Evolutionary conservation across 2,888 invertebrate genomes (phyloP).

Genomic region (Bellardia bayeri): DNA sequence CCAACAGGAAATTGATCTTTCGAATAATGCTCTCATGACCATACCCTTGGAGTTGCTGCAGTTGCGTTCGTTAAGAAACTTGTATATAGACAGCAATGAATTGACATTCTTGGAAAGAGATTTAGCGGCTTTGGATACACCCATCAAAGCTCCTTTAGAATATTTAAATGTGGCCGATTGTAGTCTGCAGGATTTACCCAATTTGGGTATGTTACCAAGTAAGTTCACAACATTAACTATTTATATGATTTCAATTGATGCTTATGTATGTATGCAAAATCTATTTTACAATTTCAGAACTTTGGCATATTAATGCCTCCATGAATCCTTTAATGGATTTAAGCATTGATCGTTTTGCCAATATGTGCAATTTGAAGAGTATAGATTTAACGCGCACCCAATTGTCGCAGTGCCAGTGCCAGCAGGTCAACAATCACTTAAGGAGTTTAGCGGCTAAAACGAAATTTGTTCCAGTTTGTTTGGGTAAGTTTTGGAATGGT

Average conservation of each 20-base stretch:
- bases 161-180: constrained; percentile 87
- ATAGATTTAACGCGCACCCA: constrained; percentile 85
- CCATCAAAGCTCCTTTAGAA: constrained; percentile 86
- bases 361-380: constrained; percentile 86
- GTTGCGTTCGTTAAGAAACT: constrained; percentile 86
- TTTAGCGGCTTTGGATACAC: constrained; percentile 83
- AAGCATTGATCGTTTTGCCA: constrained; percentile 85
- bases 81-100: constrained; percentile 86
- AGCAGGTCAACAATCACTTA: constrained; percentile 81
- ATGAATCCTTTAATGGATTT: constrained; percentile 85
- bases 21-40: constrained; percentile 82
- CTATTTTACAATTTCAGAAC: constrained; percentile 79
- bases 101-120: constrained; percentile 79
- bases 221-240: constrained; percentile 69
- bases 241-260: neutral
- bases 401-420: constrained; percentile 80
- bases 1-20: constrained; percentile 83
- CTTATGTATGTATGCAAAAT: neutral
- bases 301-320: constrained; percentile 87
- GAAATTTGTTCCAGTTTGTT: constrained; percentile 81
- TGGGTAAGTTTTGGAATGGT: constrained; percentile 77
- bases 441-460: constrained; percentile 78
- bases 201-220: constrained; percentile 86
- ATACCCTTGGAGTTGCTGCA: constrained; percentile 85
- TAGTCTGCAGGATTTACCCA: constrained; percentile 86